phyloP scores from a whole-genome alignment of 2,797 vertebrate species.

The Percopsis omiscomaycus region DNA sequence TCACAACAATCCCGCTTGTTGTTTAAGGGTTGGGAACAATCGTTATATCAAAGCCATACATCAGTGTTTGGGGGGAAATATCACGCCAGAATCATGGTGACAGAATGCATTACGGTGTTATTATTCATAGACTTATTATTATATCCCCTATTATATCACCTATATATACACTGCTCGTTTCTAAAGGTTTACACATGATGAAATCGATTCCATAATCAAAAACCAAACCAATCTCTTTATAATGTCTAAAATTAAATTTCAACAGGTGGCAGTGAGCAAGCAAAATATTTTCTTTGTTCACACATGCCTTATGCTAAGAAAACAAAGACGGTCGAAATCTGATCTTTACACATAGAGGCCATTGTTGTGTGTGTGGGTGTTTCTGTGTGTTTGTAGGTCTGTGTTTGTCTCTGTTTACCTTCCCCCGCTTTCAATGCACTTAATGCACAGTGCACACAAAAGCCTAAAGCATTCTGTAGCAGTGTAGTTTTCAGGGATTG shows the following conservation, averaged over 20 bases:
- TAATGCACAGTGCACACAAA: slow-evolving; percentile 41
- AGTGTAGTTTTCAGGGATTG: not conserved
- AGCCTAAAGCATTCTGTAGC: slow-evolving; percentile 39
- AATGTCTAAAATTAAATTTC: slow-evolving; percentile 64
- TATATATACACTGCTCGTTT: not conserved
- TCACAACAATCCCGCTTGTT: not conserved
- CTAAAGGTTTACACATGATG: not conserved
- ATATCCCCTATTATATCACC: too few relatives aligned
- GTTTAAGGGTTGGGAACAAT: too few relatives aligned
- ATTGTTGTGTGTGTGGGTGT: slow-evolving; percentile 63
- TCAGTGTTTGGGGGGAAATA: too few relatives aligned
- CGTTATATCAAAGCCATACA: too few relatives aligned
- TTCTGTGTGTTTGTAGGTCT: slow-evolving; percentile 25
- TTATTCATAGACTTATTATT: not conserved
- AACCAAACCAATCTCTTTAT: slow-evolving; percentile 46
- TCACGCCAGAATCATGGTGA: too few relatives aligned
- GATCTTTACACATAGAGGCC: slow-evolving; percentile 76
- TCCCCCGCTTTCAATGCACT: slow-evolving; percentile 52
- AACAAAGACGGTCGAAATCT: slow-evolving; percentile 82
- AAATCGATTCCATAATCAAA: slow-evolving; percentile 35
- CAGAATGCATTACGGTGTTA: too few relatives aligned
- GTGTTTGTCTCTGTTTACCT: slow-evolving; percentile 59
- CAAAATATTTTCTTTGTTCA: slow-evolving; percentile 78
- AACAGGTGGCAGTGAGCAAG: slow-evolving; percentile 73
- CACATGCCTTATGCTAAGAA: slow-evolving; percentile 78